A percentile compares a stretch with the other conserved stretches of the same genome.
Conservation (phyloP, 2,797 vertebrate genomes). For the Clarias laeviceps region DNA sequence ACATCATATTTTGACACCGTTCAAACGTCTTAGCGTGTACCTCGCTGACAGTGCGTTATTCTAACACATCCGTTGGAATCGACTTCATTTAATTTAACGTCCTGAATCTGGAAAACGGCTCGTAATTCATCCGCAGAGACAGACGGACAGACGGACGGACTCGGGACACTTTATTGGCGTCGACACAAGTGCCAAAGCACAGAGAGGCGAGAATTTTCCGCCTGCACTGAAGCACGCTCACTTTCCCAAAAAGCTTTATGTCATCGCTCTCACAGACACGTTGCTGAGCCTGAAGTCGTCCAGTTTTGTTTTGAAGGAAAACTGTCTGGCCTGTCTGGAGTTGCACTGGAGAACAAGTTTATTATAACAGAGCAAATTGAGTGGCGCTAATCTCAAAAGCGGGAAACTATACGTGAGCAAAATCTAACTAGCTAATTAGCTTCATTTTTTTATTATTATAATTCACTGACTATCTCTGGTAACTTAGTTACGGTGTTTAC, state of each 20-base stretch:
- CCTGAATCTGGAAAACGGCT: neutral
- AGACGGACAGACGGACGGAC: no score
- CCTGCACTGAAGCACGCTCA: neutral
- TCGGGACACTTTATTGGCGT: neutral
- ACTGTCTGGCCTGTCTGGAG: no score
- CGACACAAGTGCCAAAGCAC: neutral
- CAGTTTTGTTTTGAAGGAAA: neutral
- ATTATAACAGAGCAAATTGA: neutral
- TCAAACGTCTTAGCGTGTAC: neutral
- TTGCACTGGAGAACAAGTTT: neutral
- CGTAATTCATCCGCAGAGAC: neutral
- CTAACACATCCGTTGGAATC: neutral
- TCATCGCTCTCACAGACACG: conserved; percentile 13
- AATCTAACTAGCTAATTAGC: neutral
- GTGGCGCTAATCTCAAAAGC: no score
- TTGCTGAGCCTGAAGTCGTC: neutral
- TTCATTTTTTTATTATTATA: neutral
- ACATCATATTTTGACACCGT: neutral
- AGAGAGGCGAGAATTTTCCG: neutral
- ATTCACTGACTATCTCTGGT: neutral
- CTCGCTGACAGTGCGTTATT: neutral
- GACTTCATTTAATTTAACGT: neutral
- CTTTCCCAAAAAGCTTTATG: conserved; percentile 2
- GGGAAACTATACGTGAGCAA: neutral
- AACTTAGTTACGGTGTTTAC: neutral